Conservation (phyloP, 2,888 invertebrate species). For the Abrostola tripartita region DNA sequence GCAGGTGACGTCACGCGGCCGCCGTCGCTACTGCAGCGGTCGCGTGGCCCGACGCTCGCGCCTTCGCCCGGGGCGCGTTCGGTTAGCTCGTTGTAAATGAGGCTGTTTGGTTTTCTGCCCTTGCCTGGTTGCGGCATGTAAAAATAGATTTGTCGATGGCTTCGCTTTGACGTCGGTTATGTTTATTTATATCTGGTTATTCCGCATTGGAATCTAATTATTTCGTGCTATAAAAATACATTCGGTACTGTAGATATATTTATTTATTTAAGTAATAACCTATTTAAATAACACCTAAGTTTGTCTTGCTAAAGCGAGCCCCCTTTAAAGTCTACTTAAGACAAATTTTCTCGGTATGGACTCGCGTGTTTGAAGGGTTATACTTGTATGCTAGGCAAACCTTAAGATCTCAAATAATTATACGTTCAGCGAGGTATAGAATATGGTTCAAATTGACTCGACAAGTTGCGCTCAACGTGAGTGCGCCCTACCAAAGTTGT, state of each 20-base stretch:
- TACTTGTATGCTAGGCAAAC: neutral
- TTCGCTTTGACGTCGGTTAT: slow-evolving; percentile 28
- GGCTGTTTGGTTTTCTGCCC: slow-evolving; percentile 46
- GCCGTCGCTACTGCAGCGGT: slow-evolving; percentile 68
- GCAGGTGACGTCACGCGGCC: slow-evolving; percentile 75
- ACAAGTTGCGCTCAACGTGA: slow-evolving; percentile 12
- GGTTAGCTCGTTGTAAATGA: slow-evolving; percentile 46
- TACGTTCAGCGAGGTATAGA: slow-evolving; percentile 9
- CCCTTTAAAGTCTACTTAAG: no score
- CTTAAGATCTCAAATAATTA: neutral
- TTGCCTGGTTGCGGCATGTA: slow-evolving; percentile 41
- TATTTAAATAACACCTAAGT: no score
- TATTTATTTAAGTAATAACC: no score
- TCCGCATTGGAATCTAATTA: neutral
- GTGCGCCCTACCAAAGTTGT: slow-evolving; percentile 29
- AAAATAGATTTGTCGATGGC: slow-evolving; percentile 40
- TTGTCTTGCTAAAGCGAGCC: no score
- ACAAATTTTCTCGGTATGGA: no score
- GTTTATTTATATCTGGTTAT: slow-evolving; percentile 5
- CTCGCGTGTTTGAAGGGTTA: neutral
- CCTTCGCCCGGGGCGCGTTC: slow-evolving; percentile 51
- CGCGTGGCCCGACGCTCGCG: slow-evolving; percentile 54
- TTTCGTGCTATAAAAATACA: no score
- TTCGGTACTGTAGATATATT: no score
- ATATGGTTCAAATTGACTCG: slow-evolving; percentile 21